Evolutionary conservation across 2,888 invertebrate species (phyloP), one percentile per base, ranked within the genome.

Genomic region (Lasius platythorax): DNA sequence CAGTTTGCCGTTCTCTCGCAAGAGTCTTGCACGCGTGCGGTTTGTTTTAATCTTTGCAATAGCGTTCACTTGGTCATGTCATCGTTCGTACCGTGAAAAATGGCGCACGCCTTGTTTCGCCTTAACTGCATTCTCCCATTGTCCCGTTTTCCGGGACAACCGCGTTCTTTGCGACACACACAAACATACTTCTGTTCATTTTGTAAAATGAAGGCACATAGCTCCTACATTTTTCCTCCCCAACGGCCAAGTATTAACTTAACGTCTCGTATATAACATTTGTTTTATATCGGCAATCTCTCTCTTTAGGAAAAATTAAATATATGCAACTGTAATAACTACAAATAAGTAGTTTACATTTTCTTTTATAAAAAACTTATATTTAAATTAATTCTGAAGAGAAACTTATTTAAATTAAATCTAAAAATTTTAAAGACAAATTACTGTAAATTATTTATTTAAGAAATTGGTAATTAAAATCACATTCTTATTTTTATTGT

Each of bases 81-180:
- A 81, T 81, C 73, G 79, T 63, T 81, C 79, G 79, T 50, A 61
- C 73, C 8, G 50, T 81, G 79, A 81, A 81, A 81, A 81, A 81
- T 81, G 46, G 58, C 73, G 6, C 50, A 43, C 23, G 23, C 15
- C 61, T 46, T 58, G 46, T 79, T 78, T 78, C 37, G 50, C 46
- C 46, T 78, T 78, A 78, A 70, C 78, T 61, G 43, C 56, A 79
- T 79, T 79, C 61, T 72, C 18, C 30, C 33, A 23, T 33, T 70
- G 28, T 68, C 68, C 23, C 18, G 37, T 61, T 79, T 78, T 50
- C 23, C 50, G 46, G 28, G 33, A 61, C 56, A 46, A 43, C 46
- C 33, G 37, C 46, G 46, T 63, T 46, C 73, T 18, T n/a, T 33
- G 61, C 18, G 73, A 73, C 61, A 8, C 8, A 53, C 50, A 53